Percentiles rank a stretch among this genome's conserved stretches.
Conservation (phyloP, 2,888 invertebrate species). For the Torymus texanus region DNA sequence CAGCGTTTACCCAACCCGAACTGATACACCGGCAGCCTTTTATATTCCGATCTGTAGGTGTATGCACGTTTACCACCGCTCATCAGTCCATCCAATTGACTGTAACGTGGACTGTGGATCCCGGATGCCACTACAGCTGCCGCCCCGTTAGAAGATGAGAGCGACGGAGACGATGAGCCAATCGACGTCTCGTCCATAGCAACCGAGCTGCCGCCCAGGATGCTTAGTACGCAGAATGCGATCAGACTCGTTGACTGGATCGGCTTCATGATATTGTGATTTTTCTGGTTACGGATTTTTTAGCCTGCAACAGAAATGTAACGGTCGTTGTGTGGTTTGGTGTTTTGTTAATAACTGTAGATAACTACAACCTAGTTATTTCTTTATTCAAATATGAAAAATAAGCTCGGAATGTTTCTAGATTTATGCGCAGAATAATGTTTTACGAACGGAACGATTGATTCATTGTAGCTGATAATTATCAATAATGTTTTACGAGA, state of each 20-base stretch:
- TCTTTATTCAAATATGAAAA: too few species aligned
- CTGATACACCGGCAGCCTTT: constrained; percentile 78
- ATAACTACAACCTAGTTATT: too few species aligned
- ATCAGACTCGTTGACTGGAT: constrained; percentile 57
- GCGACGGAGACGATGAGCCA: not conserved
- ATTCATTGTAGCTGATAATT: too few species aligned
- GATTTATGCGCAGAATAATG: too few species aligned
- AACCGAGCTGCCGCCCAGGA: constrained; percentile 59
- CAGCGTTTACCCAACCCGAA: constrained; percentile 74
- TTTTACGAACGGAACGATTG: too few species aligned
- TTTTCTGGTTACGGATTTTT: too few species aligned
- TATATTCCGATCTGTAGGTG: constrained; percentile 81
- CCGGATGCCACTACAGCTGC: not conserved
- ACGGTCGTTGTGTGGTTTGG: too few species aligned
- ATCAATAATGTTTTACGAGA: too few species aligned
- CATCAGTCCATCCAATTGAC: not conserved
- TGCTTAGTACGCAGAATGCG: constrained; percentile 60
- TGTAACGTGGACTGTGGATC: not conserved
- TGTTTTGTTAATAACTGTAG: too few species aligned
- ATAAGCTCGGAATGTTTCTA: too few species aligned
- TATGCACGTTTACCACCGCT: constrained; percentile 76
- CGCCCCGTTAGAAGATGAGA: not conserved
- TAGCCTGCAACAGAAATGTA: too few species aligned
- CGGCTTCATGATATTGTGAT: too few species aligned
- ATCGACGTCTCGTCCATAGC: constrained; percentile 61